A percentile compares a stretch with the other conserved stretches of the same genome.
phyloP scores from a whole-genome alignment of 2,888 invertebrate species.

The Ophioninae sp. region DNA sequence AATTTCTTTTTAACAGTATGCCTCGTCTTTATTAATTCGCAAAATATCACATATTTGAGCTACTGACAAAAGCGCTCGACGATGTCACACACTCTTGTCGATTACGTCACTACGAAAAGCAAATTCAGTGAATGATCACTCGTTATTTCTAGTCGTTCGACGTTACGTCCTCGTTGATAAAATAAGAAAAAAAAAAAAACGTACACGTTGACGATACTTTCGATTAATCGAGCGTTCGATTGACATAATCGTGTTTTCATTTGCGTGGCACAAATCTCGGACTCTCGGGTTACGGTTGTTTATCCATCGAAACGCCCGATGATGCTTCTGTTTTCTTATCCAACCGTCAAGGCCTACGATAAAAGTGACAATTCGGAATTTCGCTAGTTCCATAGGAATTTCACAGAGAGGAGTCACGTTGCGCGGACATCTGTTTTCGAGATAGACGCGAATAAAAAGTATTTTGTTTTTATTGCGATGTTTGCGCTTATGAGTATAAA shows the following conservation, averaged over 20 bases:
- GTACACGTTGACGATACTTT: not conserved
- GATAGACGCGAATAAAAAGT: conserved; percentile 2
- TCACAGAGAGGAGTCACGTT: conserved; percentile 1
- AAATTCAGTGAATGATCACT: conserved; percentile 46
- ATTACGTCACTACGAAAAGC: conserved; percentile 41
- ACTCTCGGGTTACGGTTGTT: conserved; percentile 28
- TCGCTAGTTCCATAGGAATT: not conserved
- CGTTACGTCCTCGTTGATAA: conserved; percentile 13
- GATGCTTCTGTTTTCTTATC: conserved; percentile 1
- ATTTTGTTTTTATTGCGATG: conserved; percentile 5
- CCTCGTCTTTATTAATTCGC: conserved; percentile 58
- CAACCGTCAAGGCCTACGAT: conserved; percentile 14
- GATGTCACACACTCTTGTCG: conserved; percentile 39
- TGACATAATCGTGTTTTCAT: conserved; percentile 8
- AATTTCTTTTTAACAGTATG: conserved; percentile 14
- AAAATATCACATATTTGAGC: conserved; percentile 62
- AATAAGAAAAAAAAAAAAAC: conserved; percentile 2
- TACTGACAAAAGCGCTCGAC: conserved; percentile 37
- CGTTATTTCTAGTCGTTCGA: conserved; percentile 7
- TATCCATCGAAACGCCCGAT: not conserved
- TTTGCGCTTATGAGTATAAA: conserved; percentile 16
- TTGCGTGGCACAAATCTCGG: conserved; percentile 16
- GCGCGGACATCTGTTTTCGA: conserved; percentile 5
- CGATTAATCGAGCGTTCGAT: conserved; percentile 18
- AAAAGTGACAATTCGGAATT: conserved; percentile 10